Base-by-base conservation (phyloP, 2,888 invertebrate species). In the Branchellion lobata region DNA sequence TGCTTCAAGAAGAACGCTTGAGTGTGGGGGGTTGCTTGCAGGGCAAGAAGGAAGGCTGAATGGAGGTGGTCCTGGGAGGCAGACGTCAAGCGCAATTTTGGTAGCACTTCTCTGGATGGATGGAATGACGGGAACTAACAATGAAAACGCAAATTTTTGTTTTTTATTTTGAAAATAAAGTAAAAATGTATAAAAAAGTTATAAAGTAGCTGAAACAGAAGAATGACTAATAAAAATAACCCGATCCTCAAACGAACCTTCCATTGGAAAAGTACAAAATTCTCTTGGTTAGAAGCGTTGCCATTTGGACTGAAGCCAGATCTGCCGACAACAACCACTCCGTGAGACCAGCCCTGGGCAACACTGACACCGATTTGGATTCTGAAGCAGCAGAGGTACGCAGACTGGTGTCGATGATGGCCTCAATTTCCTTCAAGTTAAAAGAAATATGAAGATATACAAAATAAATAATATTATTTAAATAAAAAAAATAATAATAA, bases 221-320 rank as follows among this genome's bases (percentile, higher is more conserved):
- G 34, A 24, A 34, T 24, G 3, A n/a, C n/a, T n/a, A n/a, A n/a
- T n/a, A n/a, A n/a, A n/a, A n/a, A n/a, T n/a, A n/a, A n/a, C n/a
- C n/a, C n/a, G n/a, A n/a, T n/a, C 73, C 1, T 40, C 1, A 47
- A 47, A 40, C 31, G 8, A 24, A 27, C 47, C 36, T 24, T 21
- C 24, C 31, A 74, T 51, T 24, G 47, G 1, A 51, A 27, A 65
- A 29, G 53, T 65, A 65, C 21, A 36, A n/a, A 1, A 77, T 61
- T 27, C 77, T 57, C 33, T 40, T 77, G 40, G 57, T 1, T 18
- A 77, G 77, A 18, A 77, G 8, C n/a, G 40, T 33, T 24, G 77
- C 65, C 24, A 18, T 77, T 24, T 65, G 21, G 18, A 77, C 34
- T 24, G n/a, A 5, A 57, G 65, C 36, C 36, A 36, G n/a, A 53